A percentile compares a stretch with the other conserved stretches of the same genome.
Evolutionary conservation across 2,888 invertebrate genomes (phyloP).

Genomic region (Carabus problematicus): DNA sequence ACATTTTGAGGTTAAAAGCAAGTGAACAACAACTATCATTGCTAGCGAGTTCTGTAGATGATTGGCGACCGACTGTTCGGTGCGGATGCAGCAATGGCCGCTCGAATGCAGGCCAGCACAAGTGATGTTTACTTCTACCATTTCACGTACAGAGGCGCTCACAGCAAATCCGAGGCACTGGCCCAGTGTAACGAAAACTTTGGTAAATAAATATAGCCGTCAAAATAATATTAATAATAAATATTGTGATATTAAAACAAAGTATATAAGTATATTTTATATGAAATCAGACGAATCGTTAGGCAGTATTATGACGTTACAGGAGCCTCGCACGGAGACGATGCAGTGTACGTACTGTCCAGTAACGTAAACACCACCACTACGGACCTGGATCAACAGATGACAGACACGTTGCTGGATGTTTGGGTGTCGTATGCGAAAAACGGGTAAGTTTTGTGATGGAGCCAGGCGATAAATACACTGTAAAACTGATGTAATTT

Average conservation of each 20-base stretch:
- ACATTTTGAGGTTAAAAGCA: too few relatives aligned
- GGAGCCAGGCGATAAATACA: background rate
- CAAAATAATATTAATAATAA: too few relatives aligned
- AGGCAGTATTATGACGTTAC: too few relatives aligned
- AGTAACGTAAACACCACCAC: constrained; percentile 54
- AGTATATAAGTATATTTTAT: constrained; percentile 24
- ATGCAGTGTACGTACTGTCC: constrained; percentile 64
- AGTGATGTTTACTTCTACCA: constrained; percentile 71
- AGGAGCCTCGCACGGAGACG: constrained; percentile 74
- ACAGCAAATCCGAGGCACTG: constrained; percentile 65
- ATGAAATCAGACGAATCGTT: too few relatives aligned
- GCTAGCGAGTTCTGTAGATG: too few relatives aligned
- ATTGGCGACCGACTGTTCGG: constrained; percentile 72
- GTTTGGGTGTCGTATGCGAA: constrained; percentile 64
- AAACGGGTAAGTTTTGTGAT: constrained; percentile 61
- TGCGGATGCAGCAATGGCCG: constrained; percentile 66
- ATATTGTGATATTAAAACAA: too few relatives aligned
- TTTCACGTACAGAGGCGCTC: constrained; percentile 67
- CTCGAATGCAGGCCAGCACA: constrained; percentile 65
- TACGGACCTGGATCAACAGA: constrained; percentile 60
- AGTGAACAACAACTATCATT: too few relatives aligned
- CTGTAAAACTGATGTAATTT: background rate
- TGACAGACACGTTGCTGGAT: constrained; percentile 63
- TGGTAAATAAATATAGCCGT: constrained; percentile 58
- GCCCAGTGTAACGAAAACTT: constrained; percentile 63